Evolutionary conservation across 2,888 invertebrate species (phyloP), one percentile per base, ranked within the genome.

Genomic region (Coronaproctus castanopsis): DNA sequence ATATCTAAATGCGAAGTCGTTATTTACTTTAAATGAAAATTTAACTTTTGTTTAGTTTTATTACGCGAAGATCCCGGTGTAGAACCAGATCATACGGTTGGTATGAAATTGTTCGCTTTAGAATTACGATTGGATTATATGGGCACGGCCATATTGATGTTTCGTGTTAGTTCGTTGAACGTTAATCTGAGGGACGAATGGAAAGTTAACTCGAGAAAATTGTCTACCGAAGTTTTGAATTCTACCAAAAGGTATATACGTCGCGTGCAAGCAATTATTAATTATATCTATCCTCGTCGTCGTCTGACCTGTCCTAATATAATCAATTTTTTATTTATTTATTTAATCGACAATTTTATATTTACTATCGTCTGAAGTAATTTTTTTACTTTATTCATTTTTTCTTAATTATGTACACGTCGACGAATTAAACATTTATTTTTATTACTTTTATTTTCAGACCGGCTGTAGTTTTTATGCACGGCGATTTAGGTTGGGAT

Each of bases 81-180:
- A 66, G 88, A 88, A 72, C 93, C 93, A 0, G 86, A 87, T 67
- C 93, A 93, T 72, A 85, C 83, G 57, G 78, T 62, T 22, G 86
- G 88, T 54, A 72, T 90, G 63, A 81, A 84, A 67, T 77, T 93
- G 64, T 81, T 83, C 67, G 91, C 91, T 18, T 73, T 93, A 56
- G 93, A 96, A 73, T 77, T 91, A 66, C 80, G 95, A 21, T 76
- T 97, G 61, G 97, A 97, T 75, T 97, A 97, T 77, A 97, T 97
- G 97, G 95, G 95, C 63, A 88, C 93, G n/a, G 84, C 89, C 50
- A 91, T 91, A 60, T 75, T 97, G 62, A 87, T 97, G 84, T 85
- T 85, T 10, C 77, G 93, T 56, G 87, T 93, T 54, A 89, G 88
- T 65, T 79, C 81, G 18, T 79, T 92, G 64, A 82, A 81, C 57